Conservation (phyloP, 2,888 invertebrate species). For the Hemithea aestivaria region DNA sequence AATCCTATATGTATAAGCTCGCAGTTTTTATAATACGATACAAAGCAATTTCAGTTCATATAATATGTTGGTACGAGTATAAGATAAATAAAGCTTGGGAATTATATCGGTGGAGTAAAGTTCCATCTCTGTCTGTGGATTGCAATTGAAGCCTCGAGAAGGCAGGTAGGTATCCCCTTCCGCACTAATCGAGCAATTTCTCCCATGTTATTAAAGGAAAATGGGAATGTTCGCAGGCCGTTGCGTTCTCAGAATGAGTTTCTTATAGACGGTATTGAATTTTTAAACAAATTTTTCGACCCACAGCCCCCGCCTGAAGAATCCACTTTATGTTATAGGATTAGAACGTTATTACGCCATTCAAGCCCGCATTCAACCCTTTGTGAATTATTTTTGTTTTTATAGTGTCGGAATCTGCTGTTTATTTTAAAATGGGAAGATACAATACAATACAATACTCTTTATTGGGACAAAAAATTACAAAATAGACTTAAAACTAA, state of each 20-base stretch:
- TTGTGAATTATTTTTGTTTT: slow-evolving; percentile 49
- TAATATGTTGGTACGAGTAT: slow-evolving; percentile 21
- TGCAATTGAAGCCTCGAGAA: slow-evolving; percentile 51
- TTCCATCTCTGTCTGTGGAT: slow-evolving; percentile 42
- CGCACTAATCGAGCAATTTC: slow-evolving; percentile 74
- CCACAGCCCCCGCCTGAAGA: slow-evolving; percentile 44
- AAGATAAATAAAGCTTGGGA: slow-evolving; percentile 5
- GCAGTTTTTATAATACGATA: no score
- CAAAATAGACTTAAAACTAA: no score
- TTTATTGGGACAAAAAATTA: no score
- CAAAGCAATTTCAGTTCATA: no score
- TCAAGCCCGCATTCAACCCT: slow-evolving; percentile 58
- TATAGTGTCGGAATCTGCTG: slow-evolving; percentile 25
- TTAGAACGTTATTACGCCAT: slow-evolving; percentile 64
- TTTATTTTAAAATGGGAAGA: slow-evolving; percentile 10
- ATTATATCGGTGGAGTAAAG: slow-evolving; percentile 9
- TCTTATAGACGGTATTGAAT: slow-evolving; percentile 74
- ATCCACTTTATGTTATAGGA: slow-evolving; percentile 64
- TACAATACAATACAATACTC: no score
- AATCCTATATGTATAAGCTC: no score
- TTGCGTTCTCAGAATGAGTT: slow-evolving; percentile 70
- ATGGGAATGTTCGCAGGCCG: slow-evolving; percentile 73
- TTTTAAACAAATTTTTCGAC: slow-evolving; percentile 75
- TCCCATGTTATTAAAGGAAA: slow-evolving; percentile 73
- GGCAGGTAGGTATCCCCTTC: slow-evolving; percentile 46